phyloP scores from a whole-genome alignment of 1,140 invertebrate species.

The Ganaspis sp. region DNA sequence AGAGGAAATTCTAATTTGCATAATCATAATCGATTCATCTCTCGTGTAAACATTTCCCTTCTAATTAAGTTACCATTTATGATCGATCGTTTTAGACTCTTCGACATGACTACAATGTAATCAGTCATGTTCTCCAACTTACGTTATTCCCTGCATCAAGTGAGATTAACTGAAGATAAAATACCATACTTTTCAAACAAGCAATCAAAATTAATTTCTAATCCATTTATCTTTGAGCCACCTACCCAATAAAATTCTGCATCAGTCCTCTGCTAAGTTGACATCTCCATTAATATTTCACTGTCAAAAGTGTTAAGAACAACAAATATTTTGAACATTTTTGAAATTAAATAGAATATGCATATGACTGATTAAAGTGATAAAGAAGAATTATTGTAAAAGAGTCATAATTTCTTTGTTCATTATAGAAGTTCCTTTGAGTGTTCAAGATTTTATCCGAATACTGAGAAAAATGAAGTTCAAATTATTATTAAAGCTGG shows the following conservation, averaged over 20 bases:
- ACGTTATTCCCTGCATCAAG: conserved; percentile 10
- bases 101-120: neutral
- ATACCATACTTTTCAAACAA: neutral
- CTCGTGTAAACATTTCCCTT: conserved; percentile 22
- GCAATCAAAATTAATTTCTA: neutral
- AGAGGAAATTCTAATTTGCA: conserved; percentile 23
- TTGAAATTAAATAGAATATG: no score
- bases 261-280: no score
- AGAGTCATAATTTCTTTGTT: no score
- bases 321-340: no score
- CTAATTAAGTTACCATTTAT: conserved; percentile 24
- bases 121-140: conserved; percentile 15
- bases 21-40: conserved; percentile 31
- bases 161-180: conserved; percentile 6
- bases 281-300: no score
- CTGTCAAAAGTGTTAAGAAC: no score
- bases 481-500: neutral
- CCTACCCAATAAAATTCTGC: neutral
- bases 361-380: neutral
- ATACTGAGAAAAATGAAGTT: neutral
- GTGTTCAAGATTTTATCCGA: no score
- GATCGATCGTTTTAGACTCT: conserved; percentile 18
- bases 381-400: no score
- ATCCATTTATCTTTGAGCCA: neutral
- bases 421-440: no score